Evolutionary conservation across 2,797 vertebrate species (phyloP), one percentile per base, ranked within the genome.

Genomic region (Nannoperca obscura): DNA sequence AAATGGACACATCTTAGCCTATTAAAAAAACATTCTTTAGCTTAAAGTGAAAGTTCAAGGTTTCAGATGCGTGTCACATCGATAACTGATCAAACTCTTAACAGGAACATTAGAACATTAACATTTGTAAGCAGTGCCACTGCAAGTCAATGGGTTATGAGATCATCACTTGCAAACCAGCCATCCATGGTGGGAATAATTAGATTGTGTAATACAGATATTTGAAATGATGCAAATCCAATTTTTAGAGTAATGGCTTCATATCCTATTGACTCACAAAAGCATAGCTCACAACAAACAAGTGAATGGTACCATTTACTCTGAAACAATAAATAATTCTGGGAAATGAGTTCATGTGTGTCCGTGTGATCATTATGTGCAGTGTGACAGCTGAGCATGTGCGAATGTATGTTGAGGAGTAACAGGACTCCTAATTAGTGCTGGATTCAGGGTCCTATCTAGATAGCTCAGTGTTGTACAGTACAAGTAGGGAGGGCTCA

Each of bases 401-500:
- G 46, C 70, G 66, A 75, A 66, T 67, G 66, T 63, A 57, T 88
- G 78, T 67, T 67, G 54, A 55, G 65, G 60, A 84, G 68, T 60
- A 72, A 65, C 66, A 78, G 69, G 67, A 40, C 76, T 80, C 81
- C 63, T 85, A 86, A 87, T 89, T 84, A 90, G 78, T 71, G 64
- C 79, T 68, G 77, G 71, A 81, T 77, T 84, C 54, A 46, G 59
- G 52, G 40, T 58, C 76, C 71, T 83, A 76, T 89, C 69, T 88
- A 84, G 89, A 85, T 78, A 86, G 82, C 70, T 84, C 71, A 77
- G 85, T 92, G 84, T 88, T 86, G 81, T 91, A 91, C 89, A 91
- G 87, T 91, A 74, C 64, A 73, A 62, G 47, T 40, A 64, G 68
- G 76, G 76, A 74, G 74, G 87, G 78, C 74, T 91, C 80, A 83